Evolutionary conservation across 2,797 vertebrate species (phyloP).

Genomic region (Knipowitschia caucasica): DNA sequence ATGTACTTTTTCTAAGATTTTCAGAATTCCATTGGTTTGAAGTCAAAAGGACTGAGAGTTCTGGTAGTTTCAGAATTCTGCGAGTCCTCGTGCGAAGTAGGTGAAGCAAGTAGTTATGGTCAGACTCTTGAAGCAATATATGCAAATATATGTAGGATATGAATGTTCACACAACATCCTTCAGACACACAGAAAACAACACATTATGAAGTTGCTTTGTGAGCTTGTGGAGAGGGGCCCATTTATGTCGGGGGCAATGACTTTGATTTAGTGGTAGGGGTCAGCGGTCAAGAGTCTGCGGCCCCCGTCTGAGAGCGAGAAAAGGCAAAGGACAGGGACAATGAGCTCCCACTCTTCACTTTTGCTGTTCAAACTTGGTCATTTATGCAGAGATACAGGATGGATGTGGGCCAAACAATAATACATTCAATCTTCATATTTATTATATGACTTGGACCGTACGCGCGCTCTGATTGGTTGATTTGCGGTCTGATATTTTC

Average conservation of each 20-base stretch:
- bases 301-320: constrained; percentile 69
- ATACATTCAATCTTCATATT: no score
- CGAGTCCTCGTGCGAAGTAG: no score
- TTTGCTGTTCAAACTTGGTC: constrained; percentile 8
- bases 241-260: constrained; percentile 53
- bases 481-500: no score
- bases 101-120: no score
- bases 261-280: constrained; percentile 68
- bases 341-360: constrained; percentile 30
- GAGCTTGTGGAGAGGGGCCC: constrained; percentile 31
- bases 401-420: no score
- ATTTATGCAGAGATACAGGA: constrained; percentile 9
- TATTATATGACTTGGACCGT: no score
- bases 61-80: no score
- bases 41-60: no score
- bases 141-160: neutral
- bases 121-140: no score
- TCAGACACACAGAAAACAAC: neutral
- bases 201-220: constrained; percentile 11
- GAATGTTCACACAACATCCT: constrained; percentile 1
- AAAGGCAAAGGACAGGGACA: constrained; percentile 70
- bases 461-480: no score
- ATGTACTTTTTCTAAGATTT: no score
- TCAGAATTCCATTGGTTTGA: no score
- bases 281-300: constrained; percentile 69